Evolutionary conservation across 2,113 vertebrate genomes (phyloP), one percentile per base, ranked within the genome.

Genomic region (Cygnus buccinator): DNA sequence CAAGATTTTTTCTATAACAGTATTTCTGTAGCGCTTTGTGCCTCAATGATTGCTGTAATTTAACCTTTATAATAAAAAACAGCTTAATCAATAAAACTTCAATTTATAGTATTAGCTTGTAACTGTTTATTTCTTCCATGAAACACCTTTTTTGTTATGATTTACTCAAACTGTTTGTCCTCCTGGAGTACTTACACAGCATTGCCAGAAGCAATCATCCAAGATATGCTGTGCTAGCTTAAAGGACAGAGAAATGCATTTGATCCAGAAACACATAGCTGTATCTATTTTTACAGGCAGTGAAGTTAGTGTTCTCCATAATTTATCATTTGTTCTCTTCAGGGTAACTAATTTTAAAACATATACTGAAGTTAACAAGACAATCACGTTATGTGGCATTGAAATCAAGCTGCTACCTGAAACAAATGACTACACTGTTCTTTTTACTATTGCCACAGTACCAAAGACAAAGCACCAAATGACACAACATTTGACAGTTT

Each of bases 1-100:
- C 19, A n/a, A 94, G 87, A 87, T 86, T 96, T 52, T 61, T 95
- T 93, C 96, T 95, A 5, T 48, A 95, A 94, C 70, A 89, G 92
- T 90, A 94, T 95, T 97, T 92, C 94, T 81, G 78, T 61, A 80
- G 81, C 3, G 50, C 63, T 94, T 96, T 98, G 94, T 97, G 88
- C 54, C 23, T 79, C 93, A 73, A 23, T 65, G 93, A 98, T 96
- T 97, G 90, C 93, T 94, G 76, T 90, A 96, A 98, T 98, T 98
- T 98, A 94, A 96, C 84, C 93, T 95, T 93, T 58, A 67, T 84
- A 97, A 96, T 94, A 95, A 97, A 97, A 95, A 80, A 12, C 20
- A 94, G 89, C 90, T 89, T 97, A 87, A 97, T 98, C 97, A 76
- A 92, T 90, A 96, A 92, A 94, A 94, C 94, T 91, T 97, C 89